Conservation (phyloP, 1,140 invertebrate species). For the Lucilia sericata region DNA sequence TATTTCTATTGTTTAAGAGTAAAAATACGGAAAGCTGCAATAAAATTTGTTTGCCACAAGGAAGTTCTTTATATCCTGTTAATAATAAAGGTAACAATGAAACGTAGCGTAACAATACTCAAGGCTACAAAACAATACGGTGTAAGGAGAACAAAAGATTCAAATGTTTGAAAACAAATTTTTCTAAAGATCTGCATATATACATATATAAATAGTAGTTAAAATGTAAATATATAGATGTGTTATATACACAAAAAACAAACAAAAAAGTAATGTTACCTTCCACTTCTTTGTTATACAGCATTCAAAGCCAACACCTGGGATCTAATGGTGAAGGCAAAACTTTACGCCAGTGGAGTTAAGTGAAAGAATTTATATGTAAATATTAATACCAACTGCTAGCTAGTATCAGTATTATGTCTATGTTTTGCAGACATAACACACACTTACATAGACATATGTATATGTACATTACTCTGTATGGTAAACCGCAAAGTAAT, state of each 20-base stretch:
- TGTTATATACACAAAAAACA: neutral
- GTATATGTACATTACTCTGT: neutral
- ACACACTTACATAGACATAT: too few species aligned
- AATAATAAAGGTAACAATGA: constrained; percentile 15
- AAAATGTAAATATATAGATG: neutral
- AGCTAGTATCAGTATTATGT: neutral
- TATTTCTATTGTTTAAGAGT: too few species aligned
- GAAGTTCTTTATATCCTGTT: constrained; percentile 24
- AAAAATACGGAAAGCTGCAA: constrained; percentile 6
- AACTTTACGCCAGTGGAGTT: neutral
- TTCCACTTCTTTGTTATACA: neutral
- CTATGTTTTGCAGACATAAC: neutral
- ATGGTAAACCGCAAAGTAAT: constrained; percentile 15
- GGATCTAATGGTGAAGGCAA: constrained; percentile 17
- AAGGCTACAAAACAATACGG: constrained; percentile 16
- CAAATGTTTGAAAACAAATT: constrained; percentile 19
- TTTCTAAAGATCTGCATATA: neutral
- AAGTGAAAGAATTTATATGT: constrained; percentile 27
- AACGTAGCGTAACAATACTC: constrained; percentile 15
- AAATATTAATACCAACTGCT: neutral
- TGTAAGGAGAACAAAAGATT: neutral
- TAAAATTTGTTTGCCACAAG: constrained; percentile 20
- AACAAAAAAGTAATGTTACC: neutral
- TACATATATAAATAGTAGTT: neutral
- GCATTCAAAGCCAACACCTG: neutral